Evolutionary conservation across 1,140 invertebrate genomes (phyloP).

Genomic region (Drosophila tani): DNA sequence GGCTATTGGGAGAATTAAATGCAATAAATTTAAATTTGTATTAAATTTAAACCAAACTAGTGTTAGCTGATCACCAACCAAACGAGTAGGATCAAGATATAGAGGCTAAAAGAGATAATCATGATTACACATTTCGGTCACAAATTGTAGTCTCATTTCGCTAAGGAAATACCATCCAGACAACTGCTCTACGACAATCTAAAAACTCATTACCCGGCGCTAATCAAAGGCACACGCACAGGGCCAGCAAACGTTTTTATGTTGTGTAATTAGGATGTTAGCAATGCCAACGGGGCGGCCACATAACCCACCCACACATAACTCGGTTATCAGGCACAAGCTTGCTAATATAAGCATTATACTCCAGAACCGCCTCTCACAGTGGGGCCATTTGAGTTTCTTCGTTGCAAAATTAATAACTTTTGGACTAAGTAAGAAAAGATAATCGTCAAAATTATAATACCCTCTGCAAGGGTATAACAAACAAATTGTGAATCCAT

Average conservation of each 20-base stretch:
- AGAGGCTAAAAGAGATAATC: slow-evolving; percentile 5
- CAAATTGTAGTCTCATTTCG: slow-evolving; percentile 21
- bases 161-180: slow-evolving; percentile 18
- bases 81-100: slow-evolving; percentile 19
- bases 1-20: not conserved
- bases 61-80: not conserved
- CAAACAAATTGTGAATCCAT: too few relatives aligned
- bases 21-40: not conserved
- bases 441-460: too few relatives aligned
- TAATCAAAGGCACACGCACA: slow-evolving; percentile 57
- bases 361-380: slow-evolving; percentile 11
- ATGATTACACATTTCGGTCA: slow-evolving; percentile 19
- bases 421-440: too few relatives aligned
- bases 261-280: slow-evolving; percentile 54
- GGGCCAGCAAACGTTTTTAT: slow-evolving; percentile 49
- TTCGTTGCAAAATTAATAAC: too few relatives aligned
- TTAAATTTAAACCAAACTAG: not conserved
- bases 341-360: slow-evolving; percentile 58
- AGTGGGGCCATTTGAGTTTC: too few relatives aligned
- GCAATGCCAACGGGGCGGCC: slow-evolving; percentile 34
- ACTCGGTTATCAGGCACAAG: slow-evolving; percentile 57
- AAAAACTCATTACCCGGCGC: slow-evolving; percentile 49
- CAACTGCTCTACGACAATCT: slow-evolving; percentile 27
- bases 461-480: too few relatives aligned
- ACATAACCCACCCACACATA: slow-evolving; percentile 36